phyloP scores from a whole-genome alignment of 2,113 vertebrate species.

The Lycaon pictus region DNA sequence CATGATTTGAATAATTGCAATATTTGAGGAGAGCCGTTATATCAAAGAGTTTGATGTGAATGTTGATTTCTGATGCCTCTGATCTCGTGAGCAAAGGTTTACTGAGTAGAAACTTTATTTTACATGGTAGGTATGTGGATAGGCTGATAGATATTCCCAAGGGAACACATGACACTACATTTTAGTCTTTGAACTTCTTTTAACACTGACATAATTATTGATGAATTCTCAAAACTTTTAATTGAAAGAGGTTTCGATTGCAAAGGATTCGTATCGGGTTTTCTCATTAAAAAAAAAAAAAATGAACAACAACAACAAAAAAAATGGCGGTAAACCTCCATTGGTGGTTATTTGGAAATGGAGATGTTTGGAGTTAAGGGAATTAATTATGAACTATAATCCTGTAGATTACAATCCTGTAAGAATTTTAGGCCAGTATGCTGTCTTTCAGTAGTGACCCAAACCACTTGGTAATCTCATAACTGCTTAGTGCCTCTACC shows the following conservation, averaged over 20 bases:
- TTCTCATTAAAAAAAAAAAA: not conserved
- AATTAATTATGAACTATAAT: not conserved
- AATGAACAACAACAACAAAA: not conserved
- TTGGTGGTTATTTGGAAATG: conserved; percentile 10
- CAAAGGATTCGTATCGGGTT: not conserved
- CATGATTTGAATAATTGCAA: not conserved
- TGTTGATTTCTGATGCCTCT: not conserved
- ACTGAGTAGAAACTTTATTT: not conserved
- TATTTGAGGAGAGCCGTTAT: not conserved
- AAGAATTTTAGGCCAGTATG: not conserved
- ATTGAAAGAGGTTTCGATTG: conserved; percentile 45
- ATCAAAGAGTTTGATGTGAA: not conserved
- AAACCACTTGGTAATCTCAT: not conserved
- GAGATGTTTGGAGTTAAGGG: not conserved
- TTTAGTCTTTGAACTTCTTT: conserved; percentile 26
- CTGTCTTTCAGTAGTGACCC: not conserved
- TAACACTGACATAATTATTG: not conserved
- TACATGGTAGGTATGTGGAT: not conserved
- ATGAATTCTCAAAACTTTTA: conserved; percentile 14
- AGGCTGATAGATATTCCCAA: not conserved
- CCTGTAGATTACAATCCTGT: not conserved
- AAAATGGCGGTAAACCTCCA: not conserved
- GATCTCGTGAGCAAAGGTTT: not conserved
- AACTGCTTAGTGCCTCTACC: not conserved
- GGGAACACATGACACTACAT: not conserved